These are phyloP conservation scores for Argynnis bischoffii DNA, from an alignment of 2,888 invertebrate genomes.

Conservation along the genomic window DNA sequence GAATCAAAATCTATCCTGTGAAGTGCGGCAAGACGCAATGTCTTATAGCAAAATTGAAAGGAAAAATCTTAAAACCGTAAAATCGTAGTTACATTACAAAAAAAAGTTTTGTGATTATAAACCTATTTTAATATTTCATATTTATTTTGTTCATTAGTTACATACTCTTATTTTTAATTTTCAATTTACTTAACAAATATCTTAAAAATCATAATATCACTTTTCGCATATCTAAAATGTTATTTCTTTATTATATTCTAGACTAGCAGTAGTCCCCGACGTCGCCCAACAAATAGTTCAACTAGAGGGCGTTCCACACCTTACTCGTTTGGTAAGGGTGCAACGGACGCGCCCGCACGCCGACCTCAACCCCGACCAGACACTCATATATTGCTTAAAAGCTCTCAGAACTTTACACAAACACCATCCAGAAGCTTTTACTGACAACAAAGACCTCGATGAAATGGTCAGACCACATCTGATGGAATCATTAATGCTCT, in stretches of 20 bases:
- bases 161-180: too few relatives aligned
- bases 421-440: constrained; percentile 68
- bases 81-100: too few relatives aligned
- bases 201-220: too few relatives aligned
- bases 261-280: constrained; percentile 86
- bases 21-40: too few relatives aligned
- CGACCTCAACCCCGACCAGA: constrained; percentile 71
- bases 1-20: too few relatives aligned
- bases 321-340: constrained; percentile 86
- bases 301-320: constrained; percentile 84
- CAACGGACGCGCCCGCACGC: constrained; percentile 64
- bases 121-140: too few relatives aligned
- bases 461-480: constrained; percentile 89
- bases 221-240: not conserved
- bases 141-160: too few relatives aligned
- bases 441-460: constrained; percentile 83
- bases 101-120: too few relatives aligned
- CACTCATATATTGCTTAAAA: constrained; percentile 72
- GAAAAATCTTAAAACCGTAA: too few relatives aligned
- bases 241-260: constrained; percentile 47
- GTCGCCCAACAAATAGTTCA: constrained; percentile 87
- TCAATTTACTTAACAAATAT: too few relatives aligned
- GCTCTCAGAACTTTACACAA: constrained; percentile 74
- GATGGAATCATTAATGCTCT: constrained; percentile 89
- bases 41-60: too few relatives aligned